Conservation (phyloP, 2,888 invertebrate species). For the Resseliella maxima region DNA sequence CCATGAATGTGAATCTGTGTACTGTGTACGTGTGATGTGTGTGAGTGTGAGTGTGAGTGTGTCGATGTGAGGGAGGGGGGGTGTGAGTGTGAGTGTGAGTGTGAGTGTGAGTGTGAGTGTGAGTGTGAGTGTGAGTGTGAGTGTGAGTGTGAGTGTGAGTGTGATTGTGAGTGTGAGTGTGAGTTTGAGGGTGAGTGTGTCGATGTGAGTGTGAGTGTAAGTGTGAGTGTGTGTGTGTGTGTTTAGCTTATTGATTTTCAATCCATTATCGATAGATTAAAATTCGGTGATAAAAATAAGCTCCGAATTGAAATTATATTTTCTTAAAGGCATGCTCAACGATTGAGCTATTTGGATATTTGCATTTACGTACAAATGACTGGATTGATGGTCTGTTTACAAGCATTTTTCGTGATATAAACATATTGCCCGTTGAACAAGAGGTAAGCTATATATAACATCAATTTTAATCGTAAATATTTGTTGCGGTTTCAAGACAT, state of each 20-base stretch:
- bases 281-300: neutral
- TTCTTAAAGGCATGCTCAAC: conserved; percentile 81
- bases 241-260: neutral
- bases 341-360: conserved; percentile 87
- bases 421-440: conserved; percentile 73
- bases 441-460: conserved; percentile 63
- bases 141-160: too few relatives aligned
- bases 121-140: too few relatives aligned
- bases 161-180: too few relatives aligned
- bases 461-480: neutral
- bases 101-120: too few relatives aligned
- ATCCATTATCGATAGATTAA: neutral
- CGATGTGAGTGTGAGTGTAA: too few relatives aligned
- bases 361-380: conserved; percentile 87
- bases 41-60: too few relatives aligned
- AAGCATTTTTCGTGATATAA: conserved; percentile 90
- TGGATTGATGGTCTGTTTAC: conserved; percentile 95
- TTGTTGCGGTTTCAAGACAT: neutral
- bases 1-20: too few relatives aligned
- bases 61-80: too few relatives aligned
- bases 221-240: neutral
- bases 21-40: too few relatives aligned
- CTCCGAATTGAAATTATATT: neutral
- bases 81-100: too few relatives aligned
- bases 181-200: too few relatives aligned